phyloP scores from a whole-genome alignment of 2,888 invertebrate genomes.

The Parnassius orleans region DNA sequence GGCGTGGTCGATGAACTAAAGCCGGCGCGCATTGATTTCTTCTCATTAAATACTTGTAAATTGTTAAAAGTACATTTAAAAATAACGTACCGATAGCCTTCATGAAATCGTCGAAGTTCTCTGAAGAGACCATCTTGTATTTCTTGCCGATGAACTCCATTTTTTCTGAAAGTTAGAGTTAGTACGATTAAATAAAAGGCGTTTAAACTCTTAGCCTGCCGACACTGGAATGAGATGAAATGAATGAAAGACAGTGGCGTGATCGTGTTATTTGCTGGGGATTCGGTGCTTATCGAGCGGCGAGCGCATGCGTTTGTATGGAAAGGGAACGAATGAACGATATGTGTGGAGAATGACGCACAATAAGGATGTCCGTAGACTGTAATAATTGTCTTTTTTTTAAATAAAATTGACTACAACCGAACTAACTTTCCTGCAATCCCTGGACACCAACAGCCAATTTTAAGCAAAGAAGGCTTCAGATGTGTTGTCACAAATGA shows the following conservation, averaged over 20 bases:
- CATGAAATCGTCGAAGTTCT: constrained; percentile 95
- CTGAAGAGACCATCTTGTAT: constrained; percentile 89
- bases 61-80: constrained; percentile 34
- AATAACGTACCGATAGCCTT: constrained; percentile 88
- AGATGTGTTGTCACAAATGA: too few species aligned
- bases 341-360: too few species aligned
- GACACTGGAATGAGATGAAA: constrained; percentile 55
- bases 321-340: constrained; percentile 21
- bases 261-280: constrained; percentile 12
- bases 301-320: constrained; percentile 31
- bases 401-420: too few species aligned
- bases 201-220: constrained; percentile 48
- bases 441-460: too few species aligned
- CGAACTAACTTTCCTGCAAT: too few species aligned
- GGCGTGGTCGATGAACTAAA: constrained; percentile 32
- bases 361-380: too few species aligned
- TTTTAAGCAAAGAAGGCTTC: too few species aligned
- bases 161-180: constrained; percentile 44
- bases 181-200: constrained; percentile 32
- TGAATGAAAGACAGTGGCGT: constrained; percentile 32
- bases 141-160: constrained; percentile 84
- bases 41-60: constrained; percentile 35
- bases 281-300: not conserved
- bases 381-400: too few species aligned
- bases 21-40: constrained; percentile 58